Conservation (phyloP, 2,113 vertebrate genomes). For the Semnopithecus entellus region DNA sequence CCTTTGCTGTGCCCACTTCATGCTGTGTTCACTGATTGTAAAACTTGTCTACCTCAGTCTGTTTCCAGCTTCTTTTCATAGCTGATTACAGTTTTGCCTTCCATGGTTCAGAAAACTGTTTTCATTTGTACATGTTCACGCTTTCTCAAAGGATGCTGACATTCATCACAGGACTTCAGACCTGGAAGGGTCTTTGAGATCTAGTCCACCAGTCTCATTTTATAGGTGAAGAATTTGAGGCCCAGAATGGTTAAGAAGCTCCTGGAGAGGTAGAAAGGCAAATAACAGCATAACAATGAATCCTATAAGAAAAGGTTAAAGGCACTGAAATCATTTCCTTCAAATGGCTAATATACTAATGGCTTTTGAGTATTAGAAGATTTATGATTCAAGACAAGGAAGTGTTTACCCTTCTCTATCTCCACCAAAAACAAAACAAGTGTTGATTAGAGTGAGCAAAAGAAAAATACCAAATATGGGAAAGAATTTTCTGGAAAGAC, state of each 20-base stretch:
- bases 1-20: background rate
- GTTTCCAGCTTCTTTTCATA: background rate
- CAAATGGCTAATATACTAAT: background rate
- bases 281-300: background rate
- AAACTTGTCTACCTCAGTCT: background rate
- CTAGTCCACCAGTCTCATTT: background rate
- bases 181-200: background rate
- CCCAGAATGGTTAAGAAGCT: background rate
- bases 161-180: background rate
- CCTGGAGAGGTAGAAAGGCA: background rate
- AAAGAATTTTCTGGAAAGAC: background rate
- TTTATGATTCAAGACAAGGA: background rate
- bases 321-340: background rate
- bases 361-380: background rate
- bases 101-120: background rate
- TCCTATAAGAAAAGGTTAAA: background rate
- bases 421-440: constrained; percentile 29
- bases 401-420: background rate
- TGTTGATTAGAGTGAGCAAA: background rate
- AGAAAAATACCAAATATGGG: background rate
- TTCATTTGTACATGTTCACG: background rate
- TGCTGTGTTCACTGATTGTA: background rate
- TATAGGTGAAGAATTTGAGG: background rate
- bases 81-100: background rate
- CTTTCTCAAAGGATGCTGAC: background rate